Evolutionary conservation across 2,888 invertebrate species (phyloP), one percentile per base, ranked within the genome.

Genomic region (Limenitis camilla): DNA sequence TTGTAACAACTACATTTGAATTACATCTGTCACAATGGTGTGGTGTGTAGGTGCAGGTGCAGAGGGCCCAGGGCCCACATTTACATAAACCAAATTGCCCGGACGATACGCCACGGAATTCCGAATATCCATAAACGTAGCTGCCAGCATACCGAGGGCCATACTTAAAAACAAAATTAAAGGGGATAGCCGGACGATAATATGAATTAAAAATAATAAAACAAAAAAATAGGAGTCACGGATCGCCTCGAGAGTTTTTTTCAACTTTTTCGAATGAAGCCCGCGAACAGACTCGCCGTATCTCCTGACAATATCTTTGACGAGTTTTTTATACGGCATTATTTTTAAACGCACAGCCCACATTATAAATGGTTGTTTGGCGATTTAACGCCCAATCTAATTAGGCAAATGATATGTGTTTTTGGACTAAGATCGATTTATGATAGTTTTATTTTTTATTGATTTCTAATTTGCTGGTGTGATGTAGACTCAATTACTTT

Each of bases 161-260:
- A 84, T 85, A 86, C 85, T 87, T 86, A 86, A 87, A 87, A 85
- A 85, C 86, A 83, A 87, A 87, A 87, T 86, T 87, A 86, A 87
- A 87, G 87, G 83, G 87, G 84, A 85, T 84, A 84, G 84, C 85
- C 80, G 74, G 81, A 83, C 85, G 83, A 86, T 87, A 86, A 86
- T 86, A 87, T 86, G 86, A 86, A 86, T 87, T 85, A 86, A 86
- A 86, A 87, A 86, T 84, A 85, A 85, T 84, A 85, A 85, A 85
- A 80, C 78, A 83, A 85, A 85, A 86, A 85, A 83, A 85, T 79
- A 81, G 76, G 73, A 86, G 85, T 85, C 86, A 86, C 85, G 86
- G 87, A 84, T 84, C 87, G 87, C 86, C 85, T 76, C 83, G 83
- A 82, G 86, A 75, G 63, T 65, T 76, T 80, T 84, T 85, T 73